A percentile compares a stretch with the other conserved stretches of the same genome.
Conservation (phyloP, 2,888 invertebrate species). For the Noctua pronuba region DNA sequence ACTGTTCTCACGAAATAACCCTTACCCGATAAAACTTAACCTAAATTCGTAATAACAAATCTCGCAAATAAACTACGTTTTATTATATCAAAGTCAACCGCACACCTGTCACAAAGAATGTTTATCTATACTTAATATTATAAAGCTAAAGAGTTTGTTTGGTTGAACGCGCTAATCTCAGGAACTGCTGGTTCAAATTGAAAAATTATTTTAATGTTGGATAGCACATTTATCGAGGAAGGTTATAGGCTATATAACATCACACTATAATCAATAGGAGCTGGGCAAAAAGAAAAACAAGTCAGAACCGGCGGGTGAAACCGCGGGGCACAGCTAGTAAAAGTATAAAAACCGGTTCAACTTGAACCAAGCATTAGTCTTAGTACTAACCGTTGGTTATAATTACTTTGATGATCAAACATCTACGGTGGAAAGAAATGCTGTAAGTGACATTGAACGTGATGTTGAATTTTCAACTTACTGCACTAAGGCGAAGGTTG, state of each 20-base stretch:
- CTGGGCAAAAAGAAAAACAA: too few species aligned
- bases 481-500: background rate
- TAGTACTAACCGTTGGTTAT: conserved; percentile 18
- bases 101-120: conserved; percentile 44
- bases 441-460: background rate
- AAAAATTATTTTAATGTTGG: too few species aligned
- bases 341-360: conserved; percentile 32
- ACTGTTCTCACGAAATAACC: conserved; percentile 30
- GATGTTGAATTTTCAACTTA: background rate
- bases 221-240: too few species aligned
- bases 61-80: conserved; percentile 29
- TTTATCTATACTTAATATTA: too few species aligned
- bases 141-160: too few species aligned
- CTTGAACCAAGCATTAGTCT: conserved; percentile 31
- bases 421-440: background rate
- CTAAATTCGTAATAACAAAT: conserved; percentile 36
- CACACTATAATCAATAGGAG: too few species aligned
- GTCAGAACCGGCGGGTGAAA: too few species aligned
- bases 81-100: conserved; percentile 20
- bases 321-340: too few species aligned
- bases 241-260: too few species aligned
- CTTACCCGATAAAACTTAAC: conserved; percentile 32
- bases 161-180: too few species aligned
- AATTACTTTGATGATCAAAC: conserved; percentile 51
- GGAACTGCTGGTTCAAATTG: too few species aligned